These are phyloP conservation scores for Tetragnatha montana DNA, from an alignment of 2,888 invertebrate genomes.

Conservation along the genomic window DNA sequence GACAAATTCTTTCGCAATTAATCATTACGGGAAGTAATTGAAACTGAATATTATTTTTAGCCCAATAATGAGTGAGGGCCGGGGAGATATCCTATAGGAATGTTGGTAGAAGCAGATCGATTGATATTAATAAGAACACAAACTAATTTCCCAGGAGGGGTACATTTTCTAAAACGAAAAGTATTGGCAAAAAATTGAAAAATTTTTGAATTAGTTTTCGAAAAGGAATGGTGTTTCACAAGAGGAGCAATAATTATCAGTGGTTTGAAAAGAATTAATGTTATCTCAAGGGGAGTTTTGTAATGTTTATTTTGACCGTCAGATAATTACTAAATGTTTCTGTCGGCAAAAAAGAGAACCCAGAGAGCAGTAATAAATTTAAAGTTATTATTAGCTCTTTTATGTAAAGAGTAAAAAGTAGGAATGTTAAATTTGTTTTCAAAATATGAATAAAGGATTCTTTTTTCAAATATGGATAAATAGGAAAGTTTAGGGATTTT, in stretches of 20 bases:
- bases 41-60: conserved; percentile 22
- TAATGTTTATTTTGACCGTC: background rate
- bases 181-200: background rate
- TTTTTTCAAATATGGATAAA: too few species aligned
- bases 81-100: background rate
- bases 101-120: background rate
- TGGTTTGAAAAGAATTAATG: background rate
- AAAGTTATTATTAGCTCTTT: too few species aligned
- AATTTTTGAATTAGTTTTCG: background rate
- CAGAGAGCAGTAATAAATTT: too few species aligned
- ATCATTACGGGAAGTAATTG: conserved; percentile 23
- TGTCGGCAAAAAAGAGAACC: background rate
- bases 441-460: too few species aligned
- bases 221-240: background rate
- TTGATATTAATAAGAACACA: background rate
- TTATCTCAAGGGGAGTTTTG: background rate
- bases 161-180: background rate
- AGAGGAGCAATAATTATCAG: background rate
- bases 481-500: too few species aligned
- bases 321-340: background rate
- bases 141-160: background rate
- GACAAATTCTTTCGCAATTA: conserved; percentile 19
- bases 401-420: too few species aligned
- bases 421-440: too few species aligned
- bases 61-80: background rate